Percentiles rank a stretch among this genome's conserved stretches.
phyloP scores from a whole-genome alignment of 2,113 vertebrate species.

The Ceyx margarethae region DNA sequence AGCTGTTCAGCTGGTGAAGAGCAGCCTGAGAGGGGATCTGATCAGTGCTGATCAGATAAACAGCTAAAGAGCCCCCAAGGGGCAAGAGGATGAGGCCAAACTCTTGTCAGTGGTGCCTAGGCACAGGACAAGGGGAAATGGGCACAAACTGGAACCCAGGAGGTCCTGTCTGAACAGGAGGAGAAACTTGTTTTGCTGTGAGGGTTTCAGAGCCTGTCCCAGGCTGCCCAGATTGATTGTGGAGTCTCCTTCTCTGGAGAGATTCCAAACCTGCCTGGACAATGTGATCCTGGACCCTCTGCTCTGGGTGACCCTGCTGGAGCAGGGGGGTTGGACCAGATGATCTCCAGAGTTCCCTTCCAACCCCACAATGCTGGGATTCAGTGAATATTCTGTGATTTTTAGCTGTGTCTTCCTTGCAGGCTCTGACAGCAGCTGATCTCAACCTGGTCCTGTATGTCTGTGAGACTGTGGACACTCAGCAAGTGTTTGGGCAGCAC shows the following conservation, averaged over 20 bases:
- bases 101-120: no score
- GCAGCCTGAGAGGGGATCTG: no score
- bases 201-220: no score
- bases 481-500: constrained; percentile 93
- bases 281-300: not conserved
- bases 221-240: no score
- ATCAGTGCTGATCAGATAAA: not conserved
- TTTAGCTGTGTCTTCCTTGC: constrained; percentile 3
- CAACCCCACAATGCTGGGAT: not conserved
- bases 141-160: no score
- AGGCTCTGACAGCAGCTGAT: constrained; percentile 96
- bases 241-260: no score
- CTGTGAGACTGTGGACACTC: constrained; percentile 94
- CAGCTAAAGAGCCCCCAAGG: no score
- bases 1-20: no score
- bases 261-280: no score
- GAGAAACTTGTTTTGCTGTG: no score
- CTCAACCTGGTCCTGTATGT: constrained; percentile 95
- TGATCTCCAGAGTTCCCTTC: not conserved
- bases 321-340: not conserved
- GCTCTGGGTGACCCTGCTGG: not conserved
- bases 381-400: not conserved
- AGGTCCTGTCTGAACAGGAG: no score
- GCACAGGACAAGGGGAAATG: no score
- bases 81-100: not conserved